Conservation (phyloP, 2,888 invertebrate species). For the Volucella inflata region DNA sequence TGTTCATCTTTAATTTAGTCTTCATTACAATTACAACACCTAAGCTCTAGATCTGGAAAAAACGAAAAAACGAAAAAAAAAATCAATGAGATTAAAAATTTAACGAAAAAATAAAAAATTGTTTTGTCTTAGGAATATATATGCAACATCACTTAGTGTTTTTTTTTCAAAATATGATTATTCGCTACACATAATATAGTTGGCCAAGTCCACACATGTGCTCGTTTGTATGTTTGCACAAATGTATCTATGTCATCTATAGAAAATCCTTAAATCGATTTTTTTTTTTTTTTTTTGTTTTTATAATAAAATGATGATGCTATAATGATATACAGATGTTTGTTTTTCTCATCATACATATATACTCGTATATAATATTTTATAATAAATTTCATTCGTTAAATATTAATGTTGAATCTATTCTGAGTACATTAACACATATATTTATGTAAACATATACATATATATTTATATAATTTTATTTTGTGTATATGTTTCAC, state of each 20-base stretch:
- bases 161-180: too few relatives aligned
- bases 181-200: too few relatives aligned
- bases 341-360: background rate
- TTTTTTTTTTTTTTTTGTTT: conserved; percentile 14
- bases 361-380: conserved; percentile 17
- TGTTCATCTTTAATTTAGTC: too few relatives aligned
- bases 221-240: background rate
- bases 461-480: conserved; percentile 16
- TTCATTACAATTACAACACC: too few relatives aligned
- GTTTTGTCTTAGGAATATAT: too few relatives aligned
- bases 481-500: conserved; percentile 35
- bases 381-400: conserved; percentile 35
- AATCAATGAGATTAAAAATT: too few relatives aligned
- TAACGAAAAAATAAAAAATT: too few relatives aligned
- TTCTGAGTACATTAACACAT: conserved; percentile 37
- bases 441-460: conserved; percentile 10
- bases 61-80: too few relatives aligned
- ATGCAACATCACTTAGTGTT: too few relatives aligned
- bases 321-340: conserved; percentile 57
- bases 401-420: conserved; percentile 50
- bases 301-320: conserved; percentile 52
- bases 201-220: too few relatives aligned
- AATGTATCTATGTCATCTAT: background rate
- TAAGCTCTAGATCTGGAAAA: too few relatives aligned
- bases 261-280: background rate